These are phyloP conservation scores for Apteryx mantelli DNA, from an alignment of 2,113 vertebrate genomes.

Conservation along the genomic window DNA sequence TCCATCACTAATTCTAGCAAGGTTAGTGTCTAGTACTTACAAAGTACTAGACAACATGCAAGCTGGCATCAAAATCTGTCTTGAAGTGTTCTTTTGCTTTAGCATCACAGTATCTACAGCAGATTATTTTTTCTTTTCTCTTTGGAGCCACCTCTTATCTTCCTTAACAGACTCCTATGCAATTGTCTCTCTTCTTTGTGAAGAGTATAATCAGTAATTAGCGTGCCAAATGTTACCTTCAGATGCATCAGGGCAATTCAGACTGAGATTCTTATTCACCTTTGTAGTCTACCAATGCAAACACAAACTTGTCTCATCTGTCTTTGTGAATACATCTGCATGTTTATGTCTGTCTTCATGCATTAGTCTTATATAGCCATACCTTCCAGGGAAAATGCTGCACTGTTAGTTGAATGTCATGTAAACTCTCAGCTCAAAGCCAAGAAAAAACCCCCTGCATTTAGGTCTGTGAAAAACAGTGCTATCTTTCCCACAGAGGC, in stretches of 20 bases:
- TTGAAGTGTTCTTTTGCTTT: background rate
- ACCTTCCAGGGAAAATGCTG: constrained; percentile 18
- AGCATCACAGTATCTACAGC: background rate
- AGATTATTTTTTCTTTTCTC: background rate
- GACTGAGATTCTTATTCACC: background rate
- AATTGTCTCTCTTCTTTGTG: background rate
- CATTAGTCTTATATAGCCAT: background rate
- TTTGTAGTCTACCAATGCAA: background rate
- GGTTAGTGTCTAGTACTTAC: background rate
- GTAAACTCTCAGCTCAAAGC: background rate
- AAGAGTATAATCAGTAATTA: background rate
- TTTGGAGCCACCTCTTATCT: background rate
- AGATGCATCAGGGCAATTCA: background rate
- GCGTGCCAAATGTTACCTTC: background rate
- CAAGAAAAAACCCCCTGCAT: background rate
- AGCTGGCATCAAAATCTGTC: background rate
- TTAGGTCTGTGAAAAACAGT: background rate
- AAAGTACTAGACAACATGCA: background rate
- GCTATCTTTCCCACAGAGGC: background rate
- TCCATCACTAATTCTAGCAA: background rate
- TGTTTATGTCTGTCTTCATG: background rate
- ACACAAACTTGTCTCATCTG: constrained; percentile 5
- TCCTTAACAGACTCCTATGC: background rate
- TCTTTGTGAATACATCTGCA: background rate
- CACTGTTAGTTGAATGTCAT: background rate